Evolutionary conservation across 2,888 invertebrate species (phyloP).

Genomic region (Eledone cirrhosa): DNA sequence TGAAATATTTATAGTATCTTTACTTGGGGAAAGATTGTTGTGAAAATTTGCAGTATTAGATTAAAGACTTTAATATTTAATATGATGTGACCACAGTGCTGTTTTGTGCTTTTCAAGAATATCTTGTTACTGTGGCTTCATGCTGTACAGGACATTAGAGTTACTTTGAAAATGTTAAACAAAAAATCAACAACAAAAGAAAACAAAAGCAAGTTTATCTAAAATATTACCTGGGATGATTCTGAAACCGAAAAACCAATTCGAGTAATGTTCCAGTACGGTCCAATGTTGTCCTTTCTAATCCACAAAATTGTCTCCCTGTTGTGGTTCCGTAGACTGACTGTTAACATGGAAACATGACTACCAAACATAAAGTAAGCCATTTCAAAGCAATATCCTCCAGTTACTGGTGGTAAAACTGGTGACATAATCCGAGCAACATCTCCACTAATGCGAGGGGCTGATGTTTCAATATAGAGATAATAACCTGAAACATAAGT

Average conservation of each 20-base stretch:
- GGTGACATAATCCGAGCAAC: conserved; percentile 42
- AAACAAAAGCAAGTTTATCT: too few relatives aligned
- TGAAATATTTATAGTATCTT: too few relatives aligned
- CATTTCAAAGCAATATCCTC: conserved; percentile 45
- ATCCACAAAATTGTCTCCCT: conserved; percentile 35
- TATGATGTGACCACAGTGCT: too few relatives aligned
- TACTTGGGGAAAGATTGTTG: too few relatives aligned
- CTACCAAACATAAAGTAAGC: conserved; percentile 52
- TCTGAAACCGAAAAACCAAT: conserved; percentile 21
- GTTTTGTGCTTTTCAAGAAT: too few relatives aligned
- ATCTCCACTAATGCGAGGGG: conserved; percentile 31
- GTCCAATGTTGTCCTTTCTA: conserved; percentile 34
- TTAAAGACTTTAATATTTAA: too few relatives aligned
- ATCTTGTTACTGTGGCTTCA: too few relatives aligned
- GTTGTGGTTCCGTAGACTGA: conserved; percentile 30
- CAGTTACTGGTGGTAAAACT: conserved; percentile 31
- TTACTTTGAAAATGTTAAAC: too few relatives aligned
- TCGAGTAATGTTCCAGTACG: conserved; percentile 35
- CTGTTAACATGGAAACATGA: conserved; percentile 34
- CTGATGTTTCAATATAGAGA: conserved; percentile 35
- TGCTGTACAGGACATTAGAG: too few relatives aligned
- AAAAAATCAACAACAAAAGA: too few relatives aligned
- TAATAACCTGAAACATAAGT: conserved; percentile 35
- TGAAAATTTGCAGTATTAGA: too few relatives aligned
- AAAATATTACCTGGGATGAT: conserved; percentile 33